Percentiles rank a stretch among this genome's conserved stretches.
These are phyloP conservation scores for Lithophane leautieri DNA, from an alignment of 2,888 invertebrate genomes.

Conservation along the genomic window DNA sequence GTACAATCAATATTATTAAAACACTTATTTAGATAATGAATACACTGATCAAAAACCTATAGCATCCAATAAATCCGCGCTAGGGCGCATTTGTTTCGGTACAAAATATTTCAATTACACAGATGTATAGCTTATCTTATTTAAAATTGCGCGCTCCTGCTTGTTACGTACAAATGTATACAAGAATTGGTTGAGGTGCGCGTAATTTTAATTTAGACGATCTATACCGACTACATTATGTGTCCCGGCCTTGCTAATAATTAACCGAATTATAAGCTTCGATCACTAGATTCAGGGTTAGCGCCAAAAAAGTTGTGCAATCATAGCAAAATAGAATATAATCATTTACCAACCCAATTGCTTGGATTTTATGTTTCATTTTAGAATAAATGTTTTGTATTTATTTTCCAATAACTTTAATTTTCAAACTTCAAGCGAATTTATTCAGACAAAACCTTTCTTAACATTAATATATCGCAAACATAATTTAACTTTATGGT, in stretches of 20 bases:
- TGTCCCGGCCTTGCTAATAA: not conserved
- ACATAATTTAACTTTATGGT: not conserved
- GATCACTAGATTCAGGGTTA: not conserved
- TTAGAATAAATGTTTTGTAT: not conserved
- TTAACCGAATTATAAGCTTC: slow-evolving; percentile 2
- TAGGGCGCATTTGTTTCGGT: not conserved
- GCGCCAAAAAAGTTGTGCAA: not conserved
- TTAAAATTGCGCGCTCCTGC: not conserved
- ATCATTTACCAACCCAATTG: not conserved
- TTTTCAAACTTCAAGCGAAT: not conserved
- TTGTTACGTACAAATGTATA: slow-evolving; percentile 1
- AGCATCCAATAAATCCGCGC: not conserved
- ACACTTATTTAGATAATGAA: not conserved
- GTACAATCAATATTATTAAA: slow-evolving; percentile 6
- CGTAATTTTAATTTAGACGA: not conserved
- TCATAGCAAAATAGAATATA: not conserved
- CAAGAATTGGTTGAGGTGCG: not conserved
- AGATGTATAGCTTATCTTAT: not conserved
- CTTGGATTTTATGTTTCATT: not conserved
- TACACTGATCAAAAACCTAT: slow-evolving; percentile 6
- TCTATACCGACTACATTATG: not conserved
- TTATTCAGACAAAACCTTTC: no score
- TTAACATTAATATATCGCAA: not conserved
- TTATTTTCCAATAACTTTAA: slow-evolving; percentile 1
- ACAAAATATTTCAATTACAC: no score